A percentile compares a stretch with the other conserved stretches of the same genome.
phyloP scores from a whole-genome alignment of 2,888 invertebrate genomes.

The Drymonia ruficornis region DNA sequence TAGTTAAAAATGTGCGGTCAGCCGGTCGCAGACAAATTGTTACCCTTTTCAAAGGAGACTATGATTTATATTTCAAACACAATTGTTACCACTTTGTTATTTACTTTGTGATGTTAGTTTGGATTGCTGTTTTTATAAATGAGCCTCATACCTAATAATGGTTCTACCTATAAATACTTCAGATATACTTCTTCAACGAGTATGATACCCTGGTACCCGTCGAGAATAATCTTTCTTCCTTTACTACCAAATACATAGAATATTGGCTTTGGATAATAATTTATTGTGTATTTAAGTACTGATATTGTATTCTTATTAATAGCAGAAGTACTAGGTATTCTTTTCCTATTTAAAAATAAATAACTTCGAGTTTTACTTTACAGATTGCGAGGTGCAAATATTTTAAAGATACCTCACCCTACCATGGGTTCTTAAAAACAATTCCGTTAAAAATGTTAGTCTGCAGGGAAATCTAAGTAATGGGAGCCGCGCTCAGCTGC shows the following conservation, averaged over 20 bases:
- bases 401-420: not conserved
- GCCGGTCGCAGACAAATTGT: not conserved
- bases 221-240: no score
- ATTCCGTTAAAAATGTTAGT: not conserved
- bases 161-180: no score
- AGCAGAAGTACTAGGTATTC: no score
- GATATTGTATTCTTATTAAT: no score
- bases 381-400: not conserved
- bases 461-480: not conserved
- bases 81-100: not conserved
- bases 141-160: no score
- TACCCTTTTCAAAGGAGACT: conserved; percentile 1
- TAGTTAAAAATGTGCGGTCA: conserved; percentile 1
- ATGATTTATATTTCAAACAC: not conserved
- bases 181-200: no score
- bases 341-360: not conserved
- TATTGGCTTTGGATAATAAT: no score
- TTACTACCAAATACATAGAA: no score
- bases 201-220: no score
- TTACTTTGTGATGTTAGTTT: not conserved
- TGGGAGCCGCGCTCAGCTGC: not conserved
- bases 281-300: no score
- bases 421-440: not conserved
- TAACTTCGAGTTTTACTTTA: not conserved
- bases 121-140: not conserved